phyloP scores from a whole-genome alignment of 1,140 invertebrate species.

The Nylanderia fulva region DNA sequence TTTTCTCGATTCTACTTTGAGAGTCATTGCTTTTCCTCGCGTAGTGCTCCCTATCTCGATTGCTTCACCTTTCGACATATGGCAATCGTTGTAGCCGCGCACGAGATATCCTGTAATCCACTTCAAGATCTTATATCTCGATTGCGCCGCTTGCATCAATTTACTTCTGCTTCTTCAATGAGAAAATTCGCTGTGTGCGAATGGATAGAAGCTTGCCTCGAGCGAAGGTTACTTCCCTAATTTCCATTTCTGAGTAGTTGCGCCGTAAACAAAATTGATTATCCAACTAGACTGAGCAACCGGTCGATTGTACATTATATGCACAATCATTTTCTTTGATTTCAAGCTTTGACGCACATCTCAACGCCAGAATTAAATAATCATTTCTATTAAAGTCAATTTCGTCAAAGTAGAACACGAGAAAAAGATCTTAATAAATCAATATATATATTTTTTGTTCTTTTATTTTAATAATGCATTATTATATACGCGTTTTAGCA shows the following conservation, averaged over 20 bases:
- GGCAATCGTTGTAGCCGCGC: not conserved
- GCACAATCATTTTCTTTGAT: not conserved
- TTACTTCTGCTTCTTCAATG: slow-evolving; percentile 40
- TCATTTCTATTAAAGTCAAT: not conserved
- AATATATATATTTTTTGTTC: not conserved
- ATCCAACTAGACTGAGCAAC: slow-evolving; percentile 1
- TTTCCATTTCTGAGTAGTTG: slow-evolving; percentile 48
- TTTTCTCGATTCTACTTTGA: slow-evolving; percentile 11
- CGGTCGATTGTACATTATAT: slow-evolving; percentile 37
- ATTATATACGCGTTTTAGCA: not conserved
- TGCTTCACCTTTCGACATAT: slow-evolving; percentile 38
- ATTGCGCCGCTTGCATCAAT: slow-evolving; percentile 43
- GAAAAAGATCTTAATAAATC: not conserved
- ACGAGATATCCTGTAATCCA: not conserved
- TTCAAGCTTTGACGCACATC: not conserved
- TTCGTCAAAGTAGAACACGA: not conserved
- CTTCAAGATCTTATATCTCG: slow-evolving; percentile 25
- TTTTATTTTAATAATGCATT: not conserved
- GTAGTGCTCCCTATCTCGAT: slow-evolving; percentile 11
- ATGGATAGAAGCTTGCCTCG: not conserved
- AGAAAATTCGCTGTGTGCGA: slow-evolving; percentile 28
- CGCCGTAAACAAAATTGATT: slow-evolving; percentile 47
- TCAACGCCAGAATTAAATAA: not conserved
- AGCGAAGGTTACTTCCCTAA: slow-evolving; percentile 35
- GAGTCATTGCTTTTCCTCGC: slow-evolving; percentile 17